A percentile compares a stretch with the other conserved stretches of the same genome.
phyloP scores from a whole-genome alignment of 2,797 vertebrate genomes.

The Oreortyx pictus region DNA sequence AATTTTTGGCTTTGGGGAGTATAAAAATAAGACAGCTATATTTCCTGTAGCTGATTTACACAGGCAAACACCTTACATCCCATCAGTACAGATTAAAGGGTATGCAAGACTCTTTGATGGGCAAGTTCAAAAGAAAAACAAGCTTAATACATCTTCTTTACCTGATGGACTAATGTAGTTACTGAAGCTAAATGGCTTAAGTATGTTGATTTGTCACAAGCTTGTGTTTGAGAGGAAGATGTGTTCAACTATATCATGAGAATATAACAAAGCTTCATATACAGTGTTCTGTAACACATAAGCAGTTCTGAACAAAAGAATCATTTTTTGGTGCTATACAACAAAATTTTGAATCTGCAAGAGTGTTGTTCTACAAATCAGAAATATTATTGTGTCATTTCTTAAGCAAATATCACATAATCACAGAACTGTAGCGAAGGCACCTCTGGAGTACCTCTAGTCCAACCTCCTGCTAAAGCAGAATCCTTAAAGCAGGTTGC shows the following conservation, averaged over 20 bases:
- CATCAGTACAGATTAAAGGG: not conserved
- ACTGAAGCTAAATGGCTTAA: constrained; percentile 41
- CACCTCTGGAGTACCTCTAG: no score
- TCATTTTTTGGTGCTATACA: not conserved
- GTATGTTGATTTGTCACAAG: constrained; percentile 18
- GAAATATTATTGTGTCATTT: not conserved
- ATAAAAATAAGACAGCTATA: not conserved
- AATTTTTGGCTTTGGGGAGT: not conserved
- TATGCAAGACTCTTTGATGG: not conserved
- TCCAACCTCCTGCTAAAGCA: no score
- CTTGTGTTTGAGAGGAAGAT: not conserved
- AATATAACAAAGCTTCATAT: not conserved
- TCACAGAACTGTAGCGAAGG: no score
- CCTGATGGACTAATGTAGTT: not conserved
- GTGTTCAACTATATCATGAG: not conserved
- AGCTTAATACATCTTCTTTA: not conserved
- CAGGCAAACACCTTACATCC: not conserved
- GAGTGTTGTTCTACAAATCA: not conserved
- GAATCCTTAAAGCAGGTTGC: no score
- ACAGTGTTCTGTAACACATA: not conserved
- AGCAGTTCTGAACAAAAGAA: not conserved
- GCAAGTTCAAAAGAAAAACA: constrained; percentile 52
- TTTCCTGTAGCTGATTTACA: not conserved
- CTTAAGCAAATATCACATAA: not conserved
- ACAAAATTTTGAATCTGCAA: not conserved